A percentile compares a stretch with the other conserved stretches of the same genome.
These are phyloP conservation scores for Lithobates sylvaticus DNA, from an alignment of 2,797 vertebrate species.

Conservation along the genomic window DNA sequence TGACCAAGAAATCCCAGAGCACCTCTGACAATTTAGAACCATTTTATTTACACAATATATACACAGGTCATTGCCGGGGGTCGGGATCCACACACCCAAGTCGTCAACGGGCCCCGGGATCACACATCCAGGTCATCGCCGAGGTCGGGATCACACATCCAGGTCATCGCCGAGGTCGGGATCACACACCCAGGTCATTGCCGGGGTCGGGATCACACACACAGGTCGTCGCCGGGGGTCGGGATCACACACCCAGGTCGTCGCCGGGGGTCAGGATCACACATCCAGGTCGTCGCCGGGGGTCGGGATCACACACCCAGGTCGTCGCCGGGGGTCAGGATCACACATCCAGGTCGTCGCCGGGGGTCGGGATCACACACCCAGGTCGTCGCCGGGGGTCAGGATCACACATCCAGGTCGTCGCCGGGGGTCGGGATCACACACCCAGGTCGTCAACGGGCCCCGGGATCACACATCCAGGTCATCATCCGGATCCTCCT, in stretches of 20 bases:
- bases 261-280: slow-evolving; percentile 81
- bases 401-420: slow-evolving; percentile 64
- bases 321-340: slow-evolving; percentile 81
- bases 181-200: slow-evolving; percentile 71
- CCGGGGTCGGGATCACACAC: slow-evolving; percentile 68
- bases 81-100: slow-evolving; percentile 84
- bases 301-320: slow-evolving; percentile 86
- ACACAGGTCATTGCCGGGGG: slow-evolving; percentile 71
- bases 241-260: slow-evolving; percentile 83
- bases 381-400: slow-evolving; percentile 79
- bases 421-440: slow-evolving; percentile 79
- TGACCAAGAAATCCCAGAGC: too few relatives aligned
- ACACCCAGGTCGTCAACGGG: slow-evolving; percentile 85
- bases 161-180: too few relatives aligned
- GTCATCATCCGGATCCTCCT: slow-evolving; percentile 83
- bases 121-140: slow-evolving; percentile 83
- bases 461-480: slow-evolving; percentile 74
- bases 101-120: slow-evolving; percentile 82
- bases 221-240: slow-evolving; percentile 76
- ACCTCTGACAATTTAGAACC: too few relatives aligned
- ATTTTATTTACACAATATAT: too few relatives aligned
- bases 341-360: slow-evolving; percentile 65
- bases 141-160: slow-evolving; percentile 76
- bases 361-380: too few relatives aligned
- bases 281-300: slow-evolving; percentile 66